Base-by-base conservation (phyloP, 2,888 invertebrate genomes). In the Azorinus chamasolen region DNA sequence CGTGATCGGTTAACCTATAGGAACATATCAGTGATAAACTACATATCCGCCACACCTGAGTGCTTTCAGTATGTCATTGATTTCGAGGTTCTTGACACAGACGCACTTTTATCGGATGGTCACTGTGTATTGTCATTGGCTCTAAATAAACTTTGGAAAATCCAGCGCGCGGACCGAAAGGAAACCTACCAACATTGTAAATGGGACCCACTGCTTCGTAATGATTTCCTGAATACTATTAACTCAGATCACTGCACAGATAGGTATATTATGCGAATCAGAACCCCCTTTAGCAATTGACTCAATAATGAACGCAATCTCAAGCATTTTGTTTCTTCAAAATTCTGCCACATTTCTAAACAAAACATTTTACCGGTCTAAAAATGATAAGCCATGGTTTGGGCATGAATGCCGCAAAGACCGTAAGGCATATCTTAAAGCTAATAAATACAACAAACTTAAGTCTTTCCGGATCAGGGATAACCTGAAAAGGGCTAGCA, bases 31-130 rank as follows among this genome's bases (percentile, higher is more conserved):
- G 68, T 68, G n/a, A 59, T 59, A 18, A 61, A 68, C 24, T 68
- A 59, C 46, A 50, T 61, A 22, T n/a, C 61, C n/a, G 41, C 68
- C 10, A 41, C 59, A 6, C 27, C 54, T 8, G 43, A 53, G 22
- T 22, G 51, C 20, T 51, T 53, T 32, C 24, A 46, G 45, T 37
- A 41, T 46, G 24, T 68, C 1, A 27, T 12, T 8, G 10, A 59
- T 32, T 68, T 68, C 51, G 53, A 59, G 51, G 45, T 68, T 51
- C 27, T 58, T 37, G 59, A 65, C 25, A 58, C 59, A 12, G 64
- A 72, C 25, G 18, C 41, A 20, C 24, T 72, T 3, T 53, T 65
- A 18, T 64, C 58, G 16, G 72, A 65, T 22, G 72, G 72, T 5
- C 72, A 72, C 41, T 37, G 10, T 18, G 27, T 39, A 3, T 37